phyloP scores from a whole-genome alignment of 2,797 vertebrate species.

The Chromobotia macracanthus region DNA sequence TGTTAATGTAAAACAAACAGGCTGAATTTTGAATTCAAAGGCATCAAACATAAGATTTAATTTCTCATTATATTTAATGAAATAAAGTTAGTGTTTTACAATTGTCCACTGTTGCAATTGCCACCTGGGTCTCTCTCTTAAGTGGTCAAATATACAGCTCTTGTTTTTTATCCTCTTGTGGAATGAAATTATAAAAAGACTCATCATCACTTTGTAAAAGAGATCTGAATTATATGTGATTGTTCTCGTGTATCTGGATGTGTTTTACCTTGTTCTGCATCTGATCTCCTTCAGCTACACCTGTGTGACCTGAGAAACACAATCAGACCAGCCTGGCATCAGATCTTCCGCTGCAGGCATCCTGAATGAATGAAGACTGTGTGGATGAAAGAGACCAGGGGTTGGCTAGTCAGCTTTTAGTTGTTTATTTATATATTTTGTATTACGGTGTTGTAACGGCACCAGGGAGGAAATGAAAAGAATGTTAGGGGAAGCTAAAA shows the following conservation, averaged over 20 bases:
- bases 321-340: not conserved
- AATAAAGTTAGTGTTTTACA: too few relatives aligned
- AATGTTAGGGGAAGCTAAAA: conserved; percentile 71
- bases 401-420: not conserved
- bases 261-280: conserved; percentile 29
- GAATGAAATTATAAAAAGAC: too few relatives aligned
- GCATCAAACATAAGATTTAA: too few relatives aligned
- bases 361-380: conserved; percentile 22
- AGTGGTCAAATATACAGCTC: too few relatives aligned
- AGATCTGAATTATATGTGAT: too few relatives aligned
- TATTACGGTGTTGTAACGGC: conserved; percentile 66
- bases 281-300: conserved; percentile 1
- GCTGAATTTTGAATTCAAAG: too few relatives aligned
- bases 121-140: too few relatives aligned
- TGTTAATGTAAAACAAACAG: too few relatives aligned
- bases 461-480: conserved; percentile 71
- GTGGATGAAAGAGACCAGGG: conserved; percentile 19
- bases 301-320: conserved; percentile 11
- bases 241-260: not conserved
- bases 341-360: conserved; percentile 6
- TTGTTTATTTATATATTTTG: conserved; percentile 43
- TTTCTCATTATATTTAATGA: too few relatives aligned
- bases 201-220: too few relatives aligned
- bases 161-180: too few relatives aligned
- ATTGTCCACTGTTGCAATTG: too few relatives aligned